Percentiles rank a stretch among this genome's conserved stretches.
Conservation (phyloP, 2,888 invertebrate genomes). For the Tinea trinotella region DNA sequence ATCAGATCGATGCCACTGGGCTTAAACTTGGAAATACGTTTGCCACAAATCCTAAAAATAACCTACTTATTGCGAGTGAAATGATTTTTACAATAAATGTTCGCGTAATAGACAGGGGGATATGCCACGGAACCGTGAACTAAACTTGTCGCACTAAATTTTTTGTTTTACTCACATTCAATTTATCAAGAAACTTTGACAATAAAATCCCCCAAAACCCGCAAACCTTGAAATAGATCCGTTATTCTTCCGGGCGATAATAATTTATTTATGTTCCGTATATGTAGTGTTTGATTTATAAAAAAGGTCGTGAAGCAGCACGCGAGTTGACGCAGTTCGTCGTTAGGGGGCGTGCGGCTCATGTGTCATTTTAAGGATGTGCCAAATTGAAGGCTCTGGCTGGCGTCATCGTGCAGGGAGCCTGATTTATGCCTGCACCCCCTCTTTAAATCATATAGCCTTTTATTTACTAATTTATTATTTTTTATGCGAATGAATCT, state of each 20-base stretch:
- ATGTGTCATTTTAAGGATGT: conserved; percentile 74
- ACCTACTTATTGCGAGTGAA: not conserved
- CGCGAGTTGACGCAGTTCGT: conserved; percentile 36
- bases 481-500: too few relatives aligned
- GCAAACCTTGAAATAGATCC: conserved; percentile 9
- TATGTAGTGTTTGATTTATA: conserved; percentile 37
- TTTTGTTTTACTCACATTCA: conserved; percentile 4
- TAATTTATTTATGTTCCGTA: conserved; percentile 9
- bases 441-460: conserved; percentile 9
- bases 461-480: conserved; percentile 13
- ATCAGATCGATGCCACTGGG: conserved; percentile 16
- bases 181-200: conserved; percentile 5
- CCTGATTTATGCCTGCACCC: conserved; percentile 54
- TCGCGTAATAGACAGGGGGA: not conserved
- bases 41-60: not conserved
- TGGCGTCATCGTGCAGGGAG: conserved; percentile 63
- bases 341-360: conserved; percentile 65
- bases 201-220: conserved; percentile 4
- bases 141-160: not conserved
- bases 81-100: not conserved
- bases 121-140: conserved; percentile 1
- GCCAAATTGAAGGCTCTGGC: conserved; percentile 70
- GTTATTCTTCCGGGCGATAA: not conserved
- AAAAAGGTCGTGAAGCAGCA: conserved; percentile 30
- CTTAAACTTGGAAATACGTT: not conserved